Conservation (phyloP, 2,888 invertebrate genomes). For the Miltochrista miniata region DNA sequence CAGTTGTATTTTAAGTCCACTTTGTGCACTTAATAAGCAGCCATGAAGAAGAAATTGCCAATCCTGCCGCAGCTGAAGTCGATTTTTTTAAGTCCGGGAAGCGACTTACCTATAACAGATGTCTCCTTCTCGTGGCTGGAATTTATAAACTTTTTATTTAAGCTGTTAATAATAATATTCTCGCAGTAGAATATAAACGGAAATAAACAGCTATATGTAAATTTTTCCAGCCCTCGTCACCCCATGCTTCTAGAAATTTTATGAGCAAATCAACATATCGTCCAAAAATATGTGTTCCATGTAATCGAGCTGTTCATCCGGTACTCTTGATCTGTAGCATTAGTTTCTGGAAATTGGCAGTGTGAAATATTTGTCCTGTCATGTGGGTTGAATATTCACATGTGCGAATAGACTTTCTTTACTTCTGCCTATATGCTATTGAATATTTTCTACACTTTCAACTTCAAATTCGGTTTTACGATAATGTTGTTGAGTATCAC, state of each 20-base stretch:
- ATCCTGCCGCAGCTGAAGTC: neutral
- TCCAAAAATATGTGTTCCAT: conserved; percentile 15
- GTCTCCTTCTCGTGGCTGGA: conserved; percentile 52
- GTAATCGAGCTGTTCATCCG: conserved; percentile 10
- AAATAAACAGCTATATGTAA: conserved; percentile 39
- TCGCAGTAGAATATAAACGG: conserved; percentile 53
- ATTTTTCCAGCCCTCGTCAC: conserved; percentile 48
- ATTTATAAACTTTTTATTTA: conserved; percentile 38
- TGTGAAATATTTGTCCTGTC: conserved; percentile 8
- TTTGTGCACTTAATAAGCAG: too few species aligned
- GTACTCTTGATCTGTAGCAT: conserved; percentile 6
- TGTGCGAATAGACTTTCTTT: neutral
- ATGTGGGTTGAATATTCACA: conserved; percentile 1
- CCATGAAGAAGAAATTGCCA: too few species aligned
- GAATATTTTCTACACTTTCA: too few species aligned
- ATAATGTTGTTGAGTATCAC: conserved; percentile 12
- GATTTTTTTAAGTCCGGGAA: conserved; percentile 27
- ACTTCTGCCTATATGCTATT: neutral
- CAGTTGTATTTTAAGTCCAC: too few species aligned
- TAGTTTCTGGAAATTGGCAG: conserved; percentile 7
- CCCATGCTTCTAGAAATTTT: conserved; percentile 19
- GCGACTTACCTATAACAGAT: conserved; percentile 47
- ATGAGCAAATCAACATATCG: conserved; percentile 20
- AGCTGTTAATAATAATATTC: conserved; percentile 34
- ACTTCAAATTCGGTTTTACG: too few species aligned